Base-by-base conservation (phyloP, 2,113 vertebrate genomes). In the Aptenodytes forsteri region DNA sequence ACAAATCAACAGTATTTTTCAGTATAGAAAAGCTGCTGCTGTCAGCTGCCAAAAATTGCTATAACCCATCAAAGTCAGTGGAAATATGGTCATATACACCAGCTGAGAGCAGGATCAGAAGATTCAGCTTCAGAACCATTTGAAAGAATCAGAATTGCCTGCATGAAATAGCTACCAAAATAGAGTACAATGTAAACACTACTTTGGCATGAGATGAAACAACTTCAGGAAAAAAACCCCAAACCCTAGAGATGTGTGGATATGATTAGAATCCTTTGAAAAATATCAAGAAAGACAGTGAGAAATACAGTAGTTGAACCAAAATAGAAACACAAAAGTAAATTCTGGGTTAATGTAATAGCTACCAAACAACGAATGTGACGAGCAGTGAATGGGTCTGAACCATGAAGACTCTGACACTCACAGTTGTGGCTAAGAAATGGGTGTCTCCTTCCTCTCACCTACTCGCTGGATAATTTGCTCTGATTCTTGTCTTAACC, bases 71-170 rank as follows among this genome's bases (percentile, higher is more conserved):
- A 91, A 87, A 87, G 27, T 87, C 65, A 84, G 22, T 69, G 56
- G 77, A 82, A 92, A 84, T 70, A 46, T 25, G 44, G 44, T 72
- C 69, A 85, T 46, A 61, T 40, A 58, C 9, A 56, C 19, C 46
- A 93, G 47, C 77, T 95, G 81, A 84, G 40, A 84, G 86, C 16
- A 95, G 67, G 52, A 93, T 87, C 69, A 89, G 72, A 89, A 61
- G 25, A 75, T 71, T 69, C 77, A 49, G 71, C 49, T 92, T 78
- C 73, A 89, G 73, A 95, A 89, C 22, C 16, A 54, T 87, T 84
- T 93, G 91, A 97, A 96, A 95, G 86, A 93, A 92, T 92, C 65
- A 67, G 77, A 97, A 49, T 76, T 92, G 27, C 46, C 21, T 81
- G 50, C 40, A 46, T 89, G 64, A 94, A 93, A 89, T 16, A 87